Evolutionary conservation across 2,888 invertebrate species (phyloP), one percentile per base, ranked within the genome.

Genomic region (Steinernema carpocapsae): DNA sequence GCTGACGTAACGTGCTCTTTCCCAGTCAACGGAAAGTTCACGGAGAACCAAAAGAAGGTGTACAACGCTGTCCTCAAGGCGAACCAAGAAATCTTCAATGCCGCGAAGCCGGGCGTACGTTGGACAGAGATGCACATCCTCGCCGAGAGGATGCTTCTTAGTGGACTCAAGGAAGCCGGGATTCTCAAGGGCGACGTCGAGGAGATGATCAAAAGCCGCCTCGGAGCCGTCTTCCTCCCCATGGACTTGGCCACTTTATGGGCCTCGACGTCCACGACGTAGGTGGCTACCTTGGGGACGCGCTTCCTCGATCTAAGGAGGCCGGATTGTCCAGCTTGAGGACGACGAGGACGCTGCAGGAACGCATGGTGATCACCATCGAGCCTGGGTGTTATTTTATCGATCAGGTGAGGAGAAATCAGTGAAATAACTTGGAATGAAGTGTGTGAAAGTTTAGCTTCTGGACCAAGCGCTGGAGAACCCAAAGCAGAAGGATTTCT

Each of bases 301-400:
- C 85, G 3, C 74, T 75, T 3, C 81, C 85, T 1, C 91, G 96
- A 29, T 92, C 92, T 0, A 88, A 88, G 0, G 88, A 91, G 75
- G 91, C 92, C 0, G 94, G 94, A 37, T 88, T 94, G 1, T 91
- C 91, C 45, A 91, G 91, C 71, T 90, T 97, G 79, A 91, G 97
- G 79, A 96, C 94, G 0, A 93, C 94, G 0, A 91, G 97, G 17
- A 87, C 89, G 0, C 84, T 91, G 70, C 80, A 91, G 77, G 90
- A 92, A 17, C 92, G 93, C 82, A 97, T 97, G 97, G 81, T 81
- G 12, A 90, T 99, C 46, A 99, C 97, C 1, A 92, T 97, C 17
- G 99, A 99, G 88, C 97, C 97, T 0, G 97, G 97, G 64, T 94
- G 96, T 88, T 99, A 99, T 88, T 99, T 99, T 87, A 94, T 97